phyloP scores from a whole-genome alignment of 2,888 invertebrate genomes.

The Scaptomyza tumidula region DNA sequence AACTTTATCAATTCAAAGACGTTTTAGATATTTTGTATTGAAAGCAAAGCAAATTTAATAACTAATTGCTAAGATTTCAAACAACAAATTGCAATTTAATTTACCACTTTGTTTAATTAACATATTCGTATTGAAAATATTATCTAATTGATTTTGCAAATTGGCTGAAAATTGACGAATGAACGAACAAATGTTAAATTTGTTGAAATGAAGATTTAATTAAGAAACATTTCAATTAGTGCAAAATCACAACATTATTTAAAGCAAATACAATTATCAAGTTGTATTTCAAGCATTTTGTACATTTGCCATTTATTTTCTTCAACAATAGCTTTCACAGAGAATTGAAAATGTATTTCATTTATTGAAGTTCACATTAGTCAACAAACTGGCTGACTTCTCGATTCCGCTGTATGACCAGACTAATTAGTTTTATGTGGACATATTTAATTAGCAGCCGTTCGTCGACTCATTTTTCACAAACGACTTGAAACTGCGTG shows the following conservation, averaged over 20 bases:
- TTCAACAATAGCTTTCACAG: neutral
- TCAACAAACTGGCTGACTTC: neutral
- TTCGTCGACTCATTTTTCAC: conserved; percentile 3
- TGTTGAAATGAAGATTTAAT: too few species aligned
- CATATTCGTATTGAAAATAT: neutral
- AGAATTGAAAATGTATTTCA: neutral
- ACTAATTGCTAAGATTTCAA: neutral
- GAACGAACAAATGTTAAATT: too few species aligned
- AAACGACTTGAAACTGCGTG: conserved; percentile 16
- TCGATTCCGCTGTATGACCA: conserved; percentile 21
- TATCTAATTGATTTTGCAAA: neutral
- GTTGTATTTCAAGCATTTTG: neutral
- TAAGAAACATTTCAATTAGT: too few species aligned
- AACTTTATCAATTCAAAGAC: neutral
- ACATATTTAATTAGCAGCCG: conserved; percentile 54
- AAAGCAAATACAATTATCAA: too few species aligned
- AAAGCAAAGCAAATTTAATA: neutral
- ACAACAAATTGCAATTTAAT: neutral
- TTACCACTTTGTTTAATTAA: neutral
- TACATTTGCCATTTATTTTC: neutral
- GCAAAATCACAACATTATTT: too few species aligned
- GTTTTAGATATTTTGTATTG: neutral
- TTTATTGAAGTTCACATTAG: neutral
- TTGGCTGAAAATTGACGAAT: too few species aligned
- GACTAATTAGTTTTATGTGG: conserved; percentile 59